These are phyloP conservation scores for Microchirus variegatus DNA, from an alignment of 2,797 vertebrate species.

Conservation along the genomic window DNA sequence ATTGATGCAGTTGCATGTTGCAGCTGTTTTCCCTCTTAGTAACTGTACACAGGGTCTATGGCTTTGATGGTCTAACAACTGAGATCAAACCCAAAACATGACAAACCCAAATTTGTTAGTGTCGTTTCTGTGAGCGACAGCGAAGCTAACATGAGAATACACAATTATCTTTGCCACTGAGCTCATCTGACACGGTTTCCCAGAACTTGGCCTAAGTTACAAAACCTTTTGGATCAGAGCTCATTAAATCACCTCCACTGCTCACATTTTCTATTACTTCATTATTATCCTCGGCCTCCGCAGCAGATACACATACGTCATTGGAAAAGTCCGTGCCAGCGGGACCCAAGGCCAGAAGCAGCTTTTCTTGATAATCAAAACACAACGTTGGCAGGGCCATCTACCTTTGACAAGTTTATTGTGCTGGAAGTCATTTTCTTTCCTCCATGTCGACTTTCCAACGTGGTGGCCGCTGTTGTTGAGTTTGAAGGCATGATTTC, in stretches of 20 bases:
- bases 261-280: constrained; percentile 67
- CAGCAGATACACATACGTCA: constrained; percentile 62
- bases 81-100: too few species aligned
- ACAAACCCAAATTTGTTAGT: too few species aligned
- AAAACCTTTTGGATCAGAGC: constrained; percentile 15
- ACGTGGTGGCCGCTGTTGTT: constrained; percentile 22
- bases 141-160: constrained; percentile 5
- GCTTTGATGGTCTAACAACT: too few species aligned
- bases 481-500: constrained; percentile 43
- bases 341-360: constrained; percentile 31
- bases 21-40: too few species aligned
- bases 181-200: constrained; percentile 40
- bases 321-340: constrained; percentile 53
- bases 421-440: constrained; percentile 39
- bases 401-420: constrained; percentile 61
- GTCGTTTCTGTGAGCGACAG: too few species aligned
- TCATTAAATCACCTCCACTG: constrained; percentile 52
- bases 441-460: constrained; percentile 45
- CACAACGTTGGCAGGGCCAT: constrained; percentile 53
- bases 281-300: constrained; percentile 54
- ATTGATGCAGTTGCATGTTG: background rate
- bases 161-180: constrained; percentile 11
- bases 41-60: too few species aligned
- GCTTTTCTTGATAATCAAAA: constrained; percentile 61
- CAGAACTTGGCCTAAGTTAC: constrained; percentile 26